phyloP scores from a whole-genome alignment of 2,888 invertebrate species.

The Micoletzkya japonica region DNA sequence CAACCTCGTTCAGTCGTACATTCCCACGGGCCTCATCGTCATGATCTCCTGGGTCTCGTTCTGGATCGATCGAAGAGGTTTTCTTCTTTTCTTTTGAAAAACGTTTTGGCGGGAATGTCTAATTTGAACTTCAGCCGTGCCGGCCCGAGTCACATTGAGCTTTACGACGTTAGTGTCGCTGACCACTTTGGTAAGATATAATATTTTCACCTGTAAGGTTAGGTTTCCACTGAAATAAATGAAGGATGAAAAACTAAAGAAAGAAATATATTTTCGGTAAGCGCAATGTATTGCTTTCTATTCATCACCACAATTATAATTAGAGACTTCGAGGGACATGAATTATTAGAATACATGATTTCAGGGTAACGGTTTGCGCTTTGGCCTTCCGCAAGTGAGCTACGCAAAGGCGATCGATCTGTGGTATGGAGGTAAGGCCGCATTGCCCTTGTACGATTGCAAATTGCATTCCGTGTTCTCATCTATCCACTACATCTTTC shows the following conservation, averaged over 20 bases:
- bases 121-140: constrained; percentile 47
- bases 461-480: neutral
- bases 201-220: constrained; percentile 5
- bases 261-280: constrained; percentile 12
- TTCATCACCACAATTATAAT: too few relatives aligned
- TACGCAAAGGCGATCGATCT: constrained; percentile 60
- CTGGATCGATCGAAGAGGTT: constrained; percentile 55
- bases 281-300: too few relatives aligned
- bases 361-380: constrained; percentile 57
- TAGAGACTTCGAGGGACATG: too few relatives aligned
- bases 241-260: neutral
- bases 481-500: neutral
- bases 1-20: constrained; percentile 55
- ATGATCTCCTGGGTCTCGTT: constrained; percentile 52
- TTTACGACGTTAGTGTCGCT: constrained; percentile 61
- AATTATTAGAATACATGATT: too few relatives aligned
- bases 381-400: constrained; percentile 57
- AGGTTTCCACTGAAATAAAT: neutral
- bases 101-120: neutral
- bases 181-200: constrained; percentile 57
- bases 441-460: too few relatives aligned
- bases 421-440: constrained; percentile 60
- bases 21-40: constrained; percentile 41
- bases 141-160: constrained; percentile 59
- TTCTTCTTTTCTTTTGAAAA: neutral